Conservation (phyloP, 2,888 invertebrate species). For the Lithophane semibrunnea region DNA sequence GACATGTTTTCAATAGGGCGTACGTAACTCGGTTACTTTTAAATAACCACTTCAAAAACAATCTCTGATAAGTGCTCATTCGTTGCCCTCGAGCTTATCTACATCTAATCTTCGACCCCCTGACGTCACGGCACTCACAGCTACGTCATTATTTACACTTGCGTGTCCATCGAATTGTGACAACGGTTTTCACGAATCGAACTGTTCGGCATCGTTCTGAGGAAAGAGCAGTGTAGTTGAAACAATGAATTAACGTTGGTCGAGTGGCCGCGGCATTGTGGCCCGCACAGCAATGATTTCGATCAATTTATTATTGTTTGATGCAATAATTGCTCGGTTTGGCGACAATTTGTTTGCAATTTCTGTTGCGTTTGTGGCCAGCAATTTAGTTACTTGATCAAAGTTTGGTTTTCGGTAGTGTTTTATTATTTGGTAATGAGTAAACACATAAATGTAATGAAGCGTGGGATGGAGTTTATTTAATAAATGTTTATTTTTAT, state of each 20-base stretch:
- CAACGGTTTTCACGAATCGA: conserved; percentile 34
- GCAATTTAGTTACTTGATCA: conserved; percentile 59
- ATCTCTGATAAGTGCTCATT: conserved; percentile 79
- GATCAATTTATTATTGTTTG: conserved; percentile 83
- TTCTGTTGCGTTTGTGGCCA: conserved; percentile 68
- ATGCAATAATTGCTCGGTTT: conserved; percentile 77
- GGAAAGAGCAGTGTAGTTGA: conserved; percentile 71
- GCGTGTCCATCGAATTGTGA: conserved; percentile 41
- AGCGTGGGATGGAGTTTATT: background rate
- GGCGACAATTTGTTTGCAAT: conserved; percentile 73
- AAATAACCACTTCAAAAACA: conserved; percentile 85
- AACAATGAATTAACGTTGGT: conserved; percentile 72
- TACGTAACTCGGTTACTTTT: conserved; percentile 76
- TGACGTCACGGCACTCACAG: conserved; percentile 40
- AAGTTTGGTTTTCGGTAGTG: conserved; percentile 40
- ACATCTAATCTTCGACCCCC: conserved; percentile 75
- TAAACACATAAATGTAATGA: conserved; percentile 10
- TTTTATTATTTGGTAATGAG: conserved; percentile 43
- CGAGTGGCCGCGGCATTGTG: conserved; percentile 41
- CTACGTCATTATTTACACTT: conserved; percentile 47
- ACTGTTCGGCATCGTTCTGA: conserved; percentile 38
- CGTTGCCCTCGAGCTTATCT: conserved; percentile 69
- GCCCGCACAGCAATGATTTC: conserved; percentile 68
- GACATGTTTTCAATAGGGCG: conserved; percentile 58
- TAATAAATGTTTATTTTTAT: conserved; percentile 1